Evolutionary conservation across 2,888 invertebrate species (phyloP), one percentile per base, ranked within the genome.

Genomic region (Noctua fimbriata): DNA sequence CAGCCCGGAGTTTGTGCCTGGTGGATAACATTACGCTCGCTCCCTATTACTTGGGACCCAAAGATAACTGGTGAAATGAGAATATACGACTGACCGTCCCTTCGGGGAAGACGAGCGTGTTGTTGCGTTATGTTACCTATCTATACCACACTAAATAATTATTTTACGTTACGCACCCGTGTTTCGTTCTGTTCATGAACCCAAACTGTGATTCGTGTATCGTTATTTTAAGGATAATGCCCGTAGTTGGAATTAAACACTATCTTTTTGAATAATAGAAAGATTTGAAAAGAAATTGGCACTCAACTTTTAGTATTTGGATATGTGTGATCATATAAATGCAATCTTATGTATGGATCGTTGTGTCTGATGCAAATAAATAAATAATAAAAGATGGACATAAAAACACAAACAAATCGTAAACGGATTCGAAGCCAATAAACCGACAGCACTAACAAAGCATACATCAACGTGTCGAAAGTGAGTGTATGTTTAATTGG

Each of bases 401-500:
- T 63, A 41, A 41, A 6, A 69, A 69, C 28, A 73, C 3, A 16
- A 55, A 55, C 28, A n/a, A 52, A 41, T 28, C 3, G 28, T 36
- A 36, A 55, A 69, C 49, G 2, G 67, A 24, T 44, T 49, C 44
- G 1, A 36, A 21, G 32, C 66, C 32, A 73, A 63, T n/a, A 67
- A 52, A 70, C 41, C 24, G 60, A 76, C 69, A 67, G 79, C 55
- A 69, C 52, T 32, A 73, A 73, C 67, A 82, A 81, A 75, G 12
- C 75, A 21, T 28, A n/a, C 63, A 83, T 77, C 60, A 76, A 60
- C 66, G 60, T 83, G 74, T 73, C 76, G 47, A 81, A 79, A 79
- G 73, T 78, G 67, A 82, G 79, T 82, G 75, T 67, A 79, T 81
- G 80, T 88, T 80, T 85, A 78, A 84, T 79, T 79, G 69, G 70